These are phyloP conservation scores for Phasianus colchicus DNA, from an alignment of 2,113 vertebrate genomes.

Conservation along the genomic window DNA sequence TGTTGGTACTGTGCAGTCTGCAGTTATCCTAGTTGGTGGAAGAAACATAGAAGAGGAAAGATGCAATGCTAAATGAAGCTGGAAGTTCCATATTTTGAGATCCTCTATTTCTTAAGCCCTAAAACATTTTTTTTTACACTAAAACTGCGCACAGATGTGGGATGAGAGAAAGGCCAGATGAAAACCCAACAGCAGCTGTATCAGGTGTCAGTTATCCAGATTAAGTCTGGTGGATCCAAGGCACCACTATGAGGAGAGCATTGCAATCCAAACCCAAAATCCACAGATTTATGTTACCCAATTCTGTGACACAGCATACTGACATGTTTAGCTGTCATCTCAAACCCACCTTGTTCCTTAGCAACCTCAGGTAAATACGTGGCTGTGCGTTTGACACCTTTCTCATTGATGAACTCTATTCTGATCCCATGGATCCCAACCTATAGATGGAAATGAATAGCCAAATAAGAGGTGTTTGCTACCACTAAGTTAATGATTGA, in stretches of 20 bases:
- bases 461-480: slow-evolving; percentile 66
- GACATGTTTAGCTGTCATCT: slow-evolving; percentile 40
- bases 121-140: slow-evolving; percentile 21
- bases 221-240: slow-evolving; percentile 4
- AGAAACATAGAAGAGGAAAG: slow-evolving; percentile 62
- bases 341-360: slow-evolving; percentile 86
- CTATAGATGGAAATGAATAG: slow-evolving; percentile 75
- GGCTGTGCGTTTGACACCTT: slow-evolving; percentile 87
- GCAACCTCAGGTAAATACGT: slow-evolving; percentile 89
- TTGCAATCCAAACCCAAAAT: slow-evolving; percentile 11
- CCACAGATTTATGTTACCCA: not conserved
- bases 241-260: not conserved
- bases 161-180: slow-evolving; percentile 9
- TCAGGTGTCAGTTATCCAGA: not conserved
- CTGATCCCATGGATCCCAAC: slow-evolving; percentile 89
- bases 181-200: slow-evolving; percentile 43
- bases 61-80: slow-evolving; percentile 35
- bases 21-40: slow-evolving; percentile 48
- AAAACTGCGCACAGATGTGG: not conserved
- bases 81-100: slow-evolving; percentile 40
- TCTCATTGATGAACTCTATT: slow-evolving; percentile 89
- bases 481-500: not conserved
- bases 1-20: slow-evolving; percentile 58
- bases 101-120: slow-evolving; percentile 41
- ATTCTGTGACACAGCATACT: not conserved